A percentile compares a stretch with the other conserved stretches of the same genome.
phyloP scores from a whole-genome alignment of 1,140 invertebrate species.

The Lepidurus arcticus region DNA sequence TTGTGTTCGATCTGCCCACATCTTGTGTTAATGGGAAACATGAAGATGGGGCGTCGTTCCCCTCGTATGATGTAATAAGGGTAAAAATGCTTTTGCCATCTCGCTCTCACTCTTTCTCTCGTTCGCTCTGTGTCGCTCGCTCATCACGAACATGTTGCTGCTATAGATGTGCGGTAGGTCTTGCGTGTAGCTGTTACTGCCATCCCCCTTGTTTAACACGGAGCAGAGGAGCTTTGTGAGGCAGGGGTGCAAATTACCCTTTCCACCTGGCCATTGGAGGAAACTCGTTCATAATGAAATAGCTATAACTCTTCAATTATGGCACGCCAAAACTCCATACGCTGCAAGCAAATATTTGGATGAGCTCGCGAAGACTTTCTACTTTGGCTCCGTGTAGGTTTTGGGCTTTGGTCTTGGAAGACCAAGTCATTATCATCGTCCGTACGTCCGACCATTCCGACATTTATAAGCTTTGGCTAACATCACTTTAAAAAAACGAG shows the following conservation, averaged over 20 bases:
- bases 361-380: neutral
- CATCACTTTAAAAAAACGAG: neutral
- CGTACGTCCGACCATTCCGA: neutral
- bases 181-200: neutral
- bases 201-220: neutral
- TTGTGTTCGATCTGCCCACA: neutral
- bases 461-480: conserved; percentile 5
- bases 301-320: neutral
- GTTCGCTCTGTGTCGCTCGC: neutral
- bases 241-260: neutral
- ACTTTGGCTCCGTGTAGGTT: neutral
- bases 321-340: neutral
- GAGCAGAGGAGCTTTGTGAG: neutral
- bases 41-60: neutral
- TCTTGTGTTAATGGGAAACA: neutral
- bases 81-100: neutral
- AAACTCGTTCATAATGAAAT: neutral
- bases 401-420: neutral
- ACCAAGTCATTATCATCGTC: neutral
- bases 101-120: neutral
- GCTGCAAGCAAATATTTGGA: neutral
- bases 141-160: neutral
- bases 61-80: neutral
- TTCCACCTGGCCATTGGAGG: neutral
- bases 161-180: conserved; percentile 1